Conservation (phyloP, 2,797 vertebrate genomes). For the Gobio occitaniae region DNA sequence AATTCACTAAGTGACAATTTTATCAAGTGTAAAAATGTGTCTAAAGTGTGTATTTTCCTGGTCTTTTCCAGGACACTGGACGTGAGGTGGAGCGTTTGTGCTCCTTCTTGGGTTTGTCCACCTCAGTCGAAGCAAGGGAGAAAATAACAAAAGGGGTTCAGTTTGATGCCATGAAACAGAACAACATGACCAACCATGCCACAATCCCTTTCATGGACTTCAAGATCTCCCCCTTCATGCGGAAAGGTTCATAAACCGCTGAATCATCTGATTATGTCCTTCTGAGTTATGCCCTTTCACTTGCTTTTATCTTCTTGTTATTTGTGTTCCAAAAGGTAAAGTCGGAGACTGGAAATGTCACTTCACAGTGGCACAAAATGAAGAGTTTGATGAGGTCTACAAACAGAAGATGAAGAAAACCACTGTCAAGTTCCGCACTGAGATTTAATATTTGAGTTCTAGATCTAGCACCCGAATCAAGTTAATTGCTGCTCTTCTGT, state of each 20-base stretch:
- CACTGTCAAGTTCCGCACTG: not conserved
- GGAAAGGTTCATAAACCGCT: slow-evolving; percentile 79
- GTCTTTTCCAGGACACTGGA: slow-evolving; percentile 73
- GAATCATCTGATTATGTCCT: too few species aligned
- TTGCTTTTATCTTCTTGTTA: not conserved
- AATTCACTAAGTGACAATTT: not conserved
- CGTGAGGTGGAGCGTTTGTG: slow-evolving; percentile 79
- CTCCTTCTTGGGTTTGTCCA: slow-evolving; percentile 76
- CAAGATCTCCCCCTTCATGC: slow-evolving; percentile 83
- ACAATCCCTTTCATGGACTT: slow-evolving; percentile 75
- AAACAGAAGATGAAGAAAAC: slow-evolving; percentile 51
- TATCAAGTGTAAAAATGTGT: not conserved
- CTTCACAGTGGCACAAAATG: slow-evolving; percentile 66
- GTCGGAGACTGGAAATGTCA: slow-evolving; percentile 79
- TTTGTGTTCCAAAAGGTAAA: slow-evolving; percentile 64
- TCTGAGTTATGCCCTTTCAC: not conserved
- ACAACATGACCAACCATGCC: slow-evolving; percentile 81
- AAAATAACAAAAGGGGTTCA: slow-evolving; percentile 65
- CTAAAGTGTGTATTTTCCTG: not conserved
- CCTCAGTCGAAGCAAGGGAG: slow-evolving; percentile 70
- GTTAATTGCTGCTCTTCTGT: not conserved
- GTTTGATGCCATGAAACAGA: slow-evolving; percentile 85
- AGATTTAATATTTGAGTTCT: slow-evolving; percentile 3
- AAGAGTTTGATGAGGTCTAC: slow-evolving; percentile 61
- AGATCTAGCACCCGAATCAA: not conserved